These are phyloP conservation scores for Seira musarum DNA, from an alignment of 2,888 invertebrate genomes.

Conservation along the genomic window DNA sequence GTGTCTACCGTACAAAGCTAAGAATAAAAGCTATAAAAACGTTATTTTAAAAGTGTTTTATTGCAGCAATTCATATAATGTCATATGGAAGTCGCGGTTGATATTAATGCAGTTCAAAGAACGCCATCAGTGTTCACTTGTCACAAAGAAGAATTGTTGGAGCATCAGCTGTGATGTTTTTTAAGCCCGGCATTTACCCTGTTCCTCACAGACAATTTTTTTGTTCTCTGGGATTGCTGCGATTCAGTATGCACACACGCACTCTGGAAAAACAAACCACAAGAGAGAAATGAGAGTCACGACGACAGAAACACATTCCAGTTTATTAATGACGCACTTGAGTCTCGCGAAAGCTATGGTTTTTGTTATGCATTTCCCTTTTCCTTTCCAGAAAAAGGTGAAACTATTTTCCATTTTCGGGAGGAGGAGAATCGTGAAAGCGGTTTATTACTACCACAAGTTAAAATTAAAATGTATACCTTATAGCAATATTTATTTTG, in stretches of 20 bases:
- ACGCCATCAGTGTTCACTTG: constrained; percentile 25
- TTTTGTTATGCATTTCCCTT: no score
- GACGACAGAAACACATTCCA: background rate
- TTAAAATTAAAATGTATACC: no score
- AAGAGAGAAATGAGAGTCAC: background rate
- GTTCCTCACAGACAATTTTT: background rate
- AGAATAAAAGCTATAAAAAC: background rate
- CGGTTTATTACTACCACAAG: background rate
- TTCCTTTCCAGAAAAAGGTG: background rate
- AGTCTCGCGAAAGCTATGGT: no score
- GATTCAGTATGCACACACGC: background rate
- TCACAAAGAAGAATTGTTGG: constrained; percentile 26
- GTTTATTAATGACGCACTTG: constrained; percentile 35
- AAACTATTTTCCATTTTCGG: background rate
- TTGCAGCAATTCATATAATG: background rate
- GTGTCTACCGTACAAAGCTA: no score
- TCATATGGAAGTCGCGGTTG: background rate
- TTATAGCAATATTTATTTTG: no score
- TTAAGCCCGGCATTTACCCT: background rate
- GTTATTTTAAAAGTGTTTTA: background rate
- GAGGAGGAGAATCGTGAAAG: background rate
- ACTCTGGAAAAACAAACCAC: background rate
- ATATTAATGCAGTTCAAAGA: constrained; percentile 17
- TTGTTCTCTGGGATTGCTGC: background rate
- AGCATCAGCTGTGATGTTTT: constrained; percentile 34